Evolutionary conservation across 35 echinoderm and acorn worm species (phyloP).

Genomic region (Eucidaris tribuloides): DNA sequence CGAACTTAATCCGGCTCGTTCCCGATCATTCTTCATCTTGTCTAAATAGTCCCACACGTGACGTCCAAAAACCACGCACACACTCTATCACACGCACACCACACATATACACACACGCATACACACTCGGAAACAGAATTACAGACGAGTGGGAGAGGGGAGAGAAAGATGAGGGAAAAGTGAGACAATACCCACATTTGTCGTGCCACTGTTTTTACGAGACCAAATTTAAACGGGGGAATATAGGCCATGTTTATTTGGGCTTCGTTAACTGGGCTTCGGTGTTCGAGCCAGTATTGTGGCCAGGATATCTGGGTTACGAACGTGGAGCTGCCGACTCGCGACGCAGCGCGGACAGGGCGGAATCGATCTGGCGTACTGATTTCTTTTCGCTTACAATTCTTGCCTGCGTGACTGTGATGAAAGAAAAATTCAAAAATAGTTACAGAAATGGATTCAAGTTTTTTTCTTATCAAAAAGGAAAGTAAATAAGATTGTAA

Average conservation of each 20-base stretch:
- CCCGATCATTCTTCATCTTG: neutral
- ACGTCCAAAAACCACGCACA: neutral
- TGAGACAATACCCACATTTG: conserved; percentile 11
- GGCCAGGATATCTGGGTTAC: neutral
- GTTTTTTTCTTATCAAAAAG: too few relatives aligned
- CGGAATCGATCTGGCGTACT: too few relatives aligned
- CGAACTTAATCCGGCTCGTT: conserved; percentile 5
- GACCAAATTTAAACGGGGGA: conserved; percentile 22
- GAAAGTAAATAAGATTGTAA: too few relatives aligned
- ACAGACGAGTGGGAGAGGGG: neutral
- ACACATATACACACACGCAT: neutral
- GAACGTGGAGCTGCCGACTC: too few relatives aligned
- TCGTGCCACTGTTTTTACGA: conserved; percentile 30
- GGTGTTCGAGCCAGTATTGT: neutral
- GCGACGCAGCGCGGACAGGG: too few relatives aligned
- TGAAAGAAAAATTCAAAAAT: too few relatives aligned
- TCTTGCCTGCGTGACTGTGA: too few relatives aligned
- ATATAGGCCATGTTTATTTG: conserved; percentile 35
- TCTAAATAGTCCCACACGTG: neutral
- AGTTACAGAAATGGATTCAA: too few relatives aligned
- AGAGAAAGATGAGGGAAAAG: neutral
- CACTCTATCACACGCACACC: too few relatives aligned
- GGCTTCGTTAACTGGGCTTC: conserved; percentile 9
- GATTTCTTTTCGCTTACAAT: too few relatives aligned
- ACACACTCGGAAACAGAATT: neutral